Percentiles rank a stretch among this genome's conserved stretches.
Conservation (phyloP, 2,888 invertebrate species). For the Pammene fasciana region DNA sequence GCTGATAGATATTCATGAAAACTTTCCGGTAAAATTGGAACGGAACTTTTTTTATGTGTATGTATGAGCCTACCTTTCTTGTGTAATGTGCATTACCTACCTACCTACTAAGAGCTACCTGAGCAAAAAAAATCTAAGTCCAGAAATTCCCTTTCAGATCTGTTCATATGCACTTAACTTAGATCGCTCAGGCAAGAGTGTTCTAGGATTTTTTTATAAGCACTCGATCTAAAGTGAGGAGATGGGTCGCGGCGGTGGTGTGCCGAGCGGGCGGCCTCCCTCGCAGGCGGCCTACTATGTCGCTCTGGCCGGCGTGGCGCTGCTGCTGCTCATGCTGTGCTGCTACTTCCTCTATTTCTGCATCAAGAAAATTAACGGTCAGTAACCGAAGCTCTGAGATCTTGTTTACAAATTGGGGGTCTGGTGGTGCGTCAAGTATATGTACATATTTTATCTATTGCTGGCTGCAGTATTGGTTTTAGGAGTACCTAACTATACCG, state of each 20-base stretch:
- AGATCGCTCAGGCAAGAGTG: neutral
- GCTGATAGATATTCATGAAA: too few relatives aligned
- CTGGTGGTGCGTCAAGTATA: too few relatives aligned
- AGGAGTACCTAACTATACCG: too few relatives aligned
- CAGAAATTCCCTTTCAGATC: neutral
- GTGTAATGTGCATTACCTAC: too few relatives aligned
- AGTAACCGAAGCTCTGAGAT: neutral
- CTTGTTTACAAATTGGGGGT: neutral
- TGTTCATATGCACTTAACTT: neutral
- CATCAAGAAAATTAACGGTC: slow-evolving; percentile 67
- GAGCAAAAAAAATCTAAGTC: too few relatives aligned
- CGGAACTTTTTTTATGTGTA: neutral
- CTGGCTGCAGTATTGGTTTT: too few relatives aligned
- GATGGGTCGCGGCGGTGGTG: slow-evolving; percentile 53
- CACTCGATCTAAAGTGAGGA: slow-evolving; percentile 7
- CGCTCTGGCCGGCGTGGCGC: slow-evolving; percentile 65
- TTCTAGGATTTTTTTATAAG: neutral
- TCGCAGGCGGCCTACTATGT: slow-evolving; percentile 71
- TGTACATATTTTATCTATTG: too few relatives aligned
- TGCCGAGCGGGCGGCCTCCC: slow-evolving; percentile 54
- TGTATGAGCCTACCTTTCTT: too few relatives aligned
- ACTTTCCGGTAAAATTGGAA: neutral
- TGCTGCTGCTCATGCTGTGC: slow-evolving; percentile 66
- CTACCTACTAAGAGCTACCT: too few relatives aligned
- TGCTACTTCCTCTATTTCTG: slow-evolving; percentile 75